Conservation (phyloP, 1,140 invertebrate genomes). For the Bicyclus anynana region DNA sequence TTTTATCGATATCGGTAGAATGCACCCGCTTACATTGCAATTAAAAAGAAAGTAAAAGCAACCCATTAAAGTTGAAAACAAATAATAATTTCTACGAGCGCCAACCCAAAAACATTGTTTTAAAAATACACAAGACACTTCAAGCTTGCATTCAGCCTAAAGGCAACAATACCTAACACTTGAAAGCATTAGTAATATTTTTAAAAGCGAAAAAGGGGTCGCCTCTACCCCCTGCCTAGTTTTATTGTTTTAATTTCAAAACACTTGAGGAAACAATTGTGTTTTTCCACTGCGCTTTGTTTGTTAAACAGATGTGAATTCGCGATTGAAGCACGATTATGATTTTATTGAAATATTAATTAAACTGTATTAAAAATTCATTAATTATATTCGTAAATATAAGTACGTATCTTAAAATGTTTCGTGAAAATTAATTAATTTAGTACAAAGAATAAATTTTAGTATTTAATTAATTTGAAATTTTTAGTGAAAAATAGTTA, state of each 20-base stretch:
- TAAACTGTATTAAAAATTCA: neutral
- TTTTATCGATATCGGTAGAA: too few relatives aligned
- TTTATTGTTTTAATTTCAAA: constrained; percentile 1
- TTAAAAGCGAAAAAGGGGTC: constrained; percentile 9
- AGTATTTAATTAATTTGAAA: too few relatives aligned
- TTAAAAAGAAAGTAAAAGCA: too few relatives aligned
- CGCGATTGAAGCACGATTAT: neutral
- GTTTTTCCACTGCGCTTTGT: neutral
- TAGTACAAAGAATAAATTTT: too few relatives aligned
- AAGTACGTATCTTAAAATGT: too few relatives aligned
- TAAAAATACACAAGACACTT: constrained; percentile 3
- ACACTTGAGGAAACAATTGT: constrained; percentile 8
- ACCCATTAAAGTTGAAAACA: too few relatives aligned
- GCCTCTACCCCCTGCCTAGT: neutral
- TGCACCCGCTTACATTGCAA: too few relatives aligned
- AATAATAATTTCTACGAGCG: neutral
- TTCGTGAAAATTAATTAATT: too few relatives aligned
- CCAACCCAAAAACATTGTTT: constrained; percentile 4
- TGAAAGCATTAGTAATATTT: constrained; percentile 13
- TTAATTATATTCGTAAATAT: too few relatives aligned
- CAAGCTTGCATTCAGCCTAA: neutral
- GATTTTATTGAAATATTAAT: neutral
- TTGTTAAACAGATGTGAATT: constrained; percentile 1
- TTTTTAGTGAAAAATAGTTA: too few relatives aligned
- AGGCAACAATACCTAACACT: constrained; percentile 4